phyloP scores from a whole-genome alignment of 2,888 invertebrate genomes.

The Drymonia ruficornis region DNA sequence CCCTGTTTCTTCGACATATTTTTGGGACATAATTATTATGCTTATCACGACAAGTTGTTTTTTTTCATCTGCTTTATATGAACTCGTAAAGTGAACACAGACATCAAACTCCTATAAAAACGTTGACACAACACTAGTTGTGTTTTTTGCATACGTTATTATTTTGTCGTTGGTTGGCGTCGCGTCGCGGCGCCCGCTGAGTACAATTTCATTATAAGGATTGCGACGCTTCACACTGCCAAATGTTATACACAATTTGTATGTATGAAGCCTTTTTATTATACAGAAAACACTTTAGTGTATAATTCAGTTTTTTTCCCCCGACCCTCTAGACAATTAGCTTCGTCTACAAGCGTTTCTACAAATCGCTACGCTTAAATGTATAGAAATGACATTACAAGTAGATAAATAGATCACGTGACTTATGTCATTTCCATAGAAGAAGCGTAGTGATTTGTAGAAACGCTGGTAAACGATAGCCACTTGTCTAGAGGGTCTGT shows the following conservation, averaged over 20 bases:
- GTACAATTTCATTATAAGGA: conserved; percentile 48
- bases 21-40: too few relatives aligned
- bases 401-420: too few relatives aligned
- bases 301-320: not conserved
- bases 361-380: too few relatives aligned
- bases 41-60: too few relatives aligned
- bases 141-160: conserved; percentile 15
- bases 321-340: too few relatives aligned
- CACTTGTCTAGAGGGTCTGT: too few relatives aligned
- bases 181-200: conserved; percentile 17
- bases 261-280: conserved; percentile 30
- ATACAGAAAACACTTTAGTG: conserved; percentile 17
- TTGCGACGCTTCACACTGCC: conserved; percentile 42
- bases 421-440: too few relatives aligned
- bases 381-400: too few relatives aligned
- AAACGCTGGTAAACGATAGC: too few relatives aligned
- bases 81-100: not conserved
- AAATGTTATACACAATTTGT: conserved; percentile 44
- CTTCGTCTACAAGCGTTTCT: too few relatives aligned
- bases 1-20: too few relatives aligned
- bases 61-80: not conserved
- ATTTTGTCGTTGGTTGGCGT: conserved; percentile 19
- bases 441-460: too few relatives aligned
- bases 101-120: not conserved
- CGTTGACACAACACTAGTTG: not conserved